Evolutionary conservation across 2,797 vertebrate genomes (phyloP), one percentile per base, ranked within the genome.

Genomic region (Lophius americanus): DNA sequence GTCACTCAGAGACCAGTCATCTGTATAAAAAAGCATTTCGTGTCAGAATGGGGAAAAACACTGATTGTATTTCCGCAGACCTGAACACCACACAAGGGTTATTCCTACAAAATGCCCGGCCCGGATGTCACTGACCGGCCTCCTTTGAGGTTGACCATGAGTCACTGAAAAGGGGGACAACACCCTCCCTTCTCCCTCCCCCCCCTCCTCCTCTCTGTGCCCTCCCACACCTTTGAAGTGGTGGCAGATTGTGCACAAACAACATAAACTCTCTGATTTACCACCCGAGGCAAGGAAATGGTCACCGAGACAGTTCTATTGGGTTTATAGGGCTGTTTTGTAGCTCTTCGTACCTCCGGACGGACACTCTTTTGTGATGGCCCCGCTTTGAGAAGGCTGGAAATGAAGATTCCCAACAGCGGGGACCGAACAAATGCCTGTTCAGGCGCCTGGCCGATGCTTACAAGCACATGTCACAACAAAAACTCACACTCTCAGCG

Each of bases 141-240:
- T 23, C 23, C 79, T 88, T 90, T 91, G 82, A 86, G 84, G 79
- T 76, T 73, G 73, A 82, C 76, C 73, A 35, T 85, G 80, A 91
- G 83, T 88, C 84, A 85, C 77, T 81, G 79, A 79, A 77, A 61
- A n/a, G 36, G 61, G 55, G 81, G 84, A 89, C 79, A 60, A 79
- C 75, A 73, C 64, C 82, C 64, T 32, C 57, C 44, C 13, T 32
- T 46, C 3, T 9, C 62, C 76, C 6, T 11, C n/a, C 23, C 23
- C 23, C 23, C 23, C 38, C 58, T 52, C 38, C 2, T 6, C 11
- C 64, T n/a, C 2, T 50, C 12, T 2, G 58, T 70, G 67, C 67
- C 84, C 83, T 76, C 83, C 83, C 70, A 73, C 52, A 32, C 78
- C 91, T 93, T 94, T 93, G 91, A 93, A 92, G 91, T 92, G 91